Evolutionary conservation across 2,113 vertebrate genomes (phyloP), one percentile per base, ranked within the genome.

Genomic region (Sardina pilchardus): DNA sequence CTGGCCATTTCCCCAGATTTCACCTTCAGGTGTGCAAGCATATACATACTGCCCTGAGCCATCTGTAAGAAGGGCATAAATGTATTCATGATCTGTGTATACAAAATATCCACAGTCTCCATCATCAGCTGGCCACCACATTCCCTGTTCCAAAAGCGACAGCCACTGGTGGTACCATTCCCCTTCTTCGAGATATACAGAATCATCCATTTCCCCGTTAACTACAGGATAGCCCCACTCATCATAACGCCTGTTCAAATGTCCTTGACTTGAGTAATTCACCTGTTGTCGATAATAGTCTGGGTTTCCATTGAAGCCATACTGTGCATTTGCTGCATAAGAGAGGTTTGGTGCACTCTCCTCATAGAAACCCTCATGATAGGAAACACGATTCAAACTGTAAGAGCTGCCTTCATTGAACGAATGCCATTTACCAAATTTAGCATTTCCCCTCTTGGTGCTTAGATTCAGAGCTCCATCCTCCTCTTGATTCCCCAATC

Each of bases 51-150:
- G 95, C 5, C 97, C 98, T 71, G 94, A 95, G 59, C 94, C 93
- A 94, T 99, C 98, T 86, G 98, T 99, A 39, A 99, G 96, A 82
- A 99, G 90, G 0, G 96, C 97, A 93, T 99, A 99, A 81, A 99
- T 95, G 85, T 96, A 99, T 81, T 97, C 95, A 85, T 94, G 95
- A 91, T 99, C 98, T 59, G 96, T 97, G 90, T 98, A 99, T 94
- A 98, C 95, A 94, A 96, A 99, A 91, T 99, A 97, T 12, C 97
- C 98, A 95, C 96, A 99, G 80, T 98, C 93, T 43, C 97, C 97
- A 90, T 98, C 95, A 89, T 98, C 97, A 83, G 97, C 97, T 48
- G 96, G 96, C 96, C 97, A 98, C 98, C 98, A 99, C 81, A 99
- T 87, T 1, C 97, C 98, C 92, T 96, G 96, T 89, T 97, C 96